Percentiles rank a stretch among this genome's conserved stretches.
Conservation (phyloP, 1,140 invertebrate genomes). For the Lepidurus couesii region DNA sequence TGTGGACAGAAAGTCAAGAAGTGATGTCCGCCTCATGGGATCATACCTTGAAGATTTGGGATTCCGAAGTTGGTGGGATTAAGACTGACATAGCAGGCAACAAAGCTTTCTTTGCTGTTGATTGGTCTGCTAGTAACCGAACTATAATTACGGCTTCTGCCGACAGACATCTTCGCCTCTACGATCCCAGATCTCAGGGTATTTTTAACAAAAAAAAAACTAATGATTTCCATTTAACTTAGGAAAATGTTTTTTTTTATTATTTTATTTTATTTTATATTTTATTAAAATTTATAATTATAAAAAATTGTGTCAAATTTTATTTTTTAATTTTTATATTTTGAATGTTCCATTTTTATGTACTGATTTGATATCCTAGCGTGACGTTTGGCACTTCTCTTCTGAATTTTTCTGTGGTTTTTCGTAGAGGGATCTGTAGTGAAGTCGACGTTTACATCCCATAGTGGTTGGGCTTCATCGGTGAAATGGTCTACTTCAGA, state of each 20-base stretch:
- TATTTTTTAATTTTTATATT: constrained; percentile 23
- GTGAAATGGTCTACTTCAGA: constrained; percentile 83
- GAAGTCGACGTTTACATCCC: constrained; percentile 80
- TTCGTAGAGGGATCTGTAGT: constrained; percentile 74
- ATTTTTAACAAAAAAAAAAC: constrained; percentile 38
- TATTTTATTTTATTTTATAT: constrained; percentile 25
- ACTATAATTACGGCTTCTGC: constrained; percentile 77
- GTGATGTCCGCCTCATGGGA: constrained; percentile 87
- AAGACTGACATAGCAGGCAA: constrained; percentile 76
- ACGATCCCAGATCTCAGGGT: constrained; percentile 84
- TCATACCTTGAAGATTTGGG: constrained; percentile 92
- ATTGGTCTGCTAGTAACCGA: constrained; percentile 70
- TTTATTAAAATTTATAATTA: background rate
- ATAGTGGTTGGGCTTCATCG: constrained; percentile 83
- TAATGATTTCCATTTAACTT: constrained; percentile 26
- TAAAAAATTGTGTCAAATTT: background rate
- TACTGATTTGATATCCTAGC: background rate
- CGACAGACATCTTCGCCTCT: constrained; percentile 81
- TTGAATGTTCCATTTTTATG: constrained; percentile 16
- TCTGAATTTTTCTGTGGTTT: constrained; percentile 37
- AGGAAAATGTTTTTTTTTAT: constrained; percentile 22
- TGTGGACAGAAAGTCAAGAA: constrained; percentile 70
- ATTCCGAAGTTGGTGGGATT: constrained; percentile 73
- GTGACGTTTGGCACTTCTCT: background rate
- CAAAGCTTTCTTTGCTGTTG: constrained; percentile 83